Percentiles rank a stretch among this genome's conserved stretches.
phyloP scores from a whole-genome alignment of 2,888 invertebrate species.

The Esperia sulphurella region DNA sequence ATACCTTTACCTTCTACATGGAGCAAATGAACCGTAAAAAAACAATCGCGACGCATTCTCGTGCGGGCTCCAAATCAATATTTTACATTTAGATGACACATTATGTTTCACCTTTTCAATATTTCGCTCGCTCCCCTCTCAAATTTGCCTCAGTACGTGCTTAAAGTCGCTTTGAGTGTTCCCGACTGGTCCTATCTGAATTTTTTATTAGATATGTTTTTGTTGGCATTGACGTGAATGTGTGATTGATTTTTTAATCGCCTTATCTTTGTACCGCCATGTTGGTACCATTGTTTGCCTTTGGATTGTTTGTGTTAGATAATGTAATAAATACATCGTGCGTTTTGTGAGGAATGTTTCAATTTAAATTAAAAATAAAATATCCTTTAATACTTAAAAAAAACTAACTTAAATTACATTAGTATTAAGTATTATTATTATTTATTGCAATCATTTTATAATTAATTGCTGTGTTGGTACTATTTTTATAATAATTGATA shows the following conservation, averaged over 20 bases:
- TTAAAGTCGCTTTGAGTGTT: not conserved
- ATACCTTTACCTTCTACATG: too few species aligned
- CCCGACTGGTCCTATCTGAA: not conserved
- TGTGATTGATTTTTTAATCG: not conserved
- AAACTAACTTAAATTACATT: too few species aligned
- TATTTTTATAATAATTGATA: too few species aligned
- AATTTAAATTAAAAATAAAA: too few species aligned
- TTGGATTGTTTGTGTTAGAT: not conserved
- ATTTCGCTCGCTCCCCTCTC: conserved; percentile 20
- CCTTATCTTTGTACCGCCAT: not conserved
- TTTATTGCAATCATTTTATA: too few species aligned
- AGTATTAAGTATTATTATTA: too few species aligned
- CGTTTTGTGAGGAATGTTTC: too few species aligned
- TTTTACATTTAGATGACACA: conserved; percentile 40
- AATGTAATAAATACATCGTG: not conserved
- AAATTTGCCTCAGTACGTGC: conserved; percentile 15
- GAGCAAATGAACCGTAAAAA: conserved; percentile 4
- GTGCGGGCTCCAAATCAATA: conserved; percentile 30
- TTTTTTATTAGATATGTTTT: not conserved
- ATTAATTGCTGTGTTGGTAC: too few species aligned
- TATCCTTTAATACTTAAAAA: too few species aligned
- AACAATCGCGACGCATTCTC: conserved; percentile 8
- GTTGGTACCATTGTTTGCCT: not conserved
- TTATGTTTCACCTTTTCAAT: conserved; percentile 39
- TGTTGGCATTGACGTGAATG: not conserved